Base-by-base conservation (phyloP, 2,113 vertebrate genomes). In the Dendropsophus ebraccatus region DNA sequence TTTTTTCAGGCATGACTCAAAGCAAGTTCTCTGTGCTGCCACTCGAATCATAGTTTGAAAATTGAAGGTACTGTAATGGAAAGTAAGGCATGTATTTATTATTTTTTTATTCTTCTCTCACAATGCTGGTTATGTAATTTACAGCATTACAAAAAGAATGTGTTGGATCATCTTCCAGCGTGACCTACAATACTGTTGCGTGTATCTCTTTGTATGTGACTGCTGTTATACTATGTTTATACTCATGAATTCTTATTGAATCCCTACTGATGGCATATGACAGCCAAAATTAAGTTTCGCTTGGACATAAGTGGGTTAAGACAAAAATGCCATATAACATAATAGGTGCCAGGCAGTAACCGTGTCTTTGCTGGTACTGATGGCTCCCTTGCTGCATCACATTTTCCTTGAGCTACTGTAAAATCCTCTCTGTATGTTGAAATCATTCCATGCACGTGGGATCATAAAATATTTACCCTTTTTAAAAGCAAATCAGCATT, bases 391-490 rank as follows among this genome's bases (percentile, higher is more conserved):
- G 35, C 32, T 80, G 19, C 32, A 80, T 60, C 11, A 56, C n/a
- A 45, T 56, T 60, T 41, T 79, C 37, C 41, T 58, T 37, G 13
- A 60, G 30, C 32, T 79, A n/a, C 52, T n/a, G 32, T 76, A 30
- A 58, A 37, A 60, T 23, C 54, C 41, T 60, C 35, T 62, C 32
- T 13, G 37, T n/a, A 80, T 28, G 54, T 32, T 30, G 47, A 80
- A 60, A 80, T 45, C 32, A 80, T 58, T 37, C 76, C 37, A 11
- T 9, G 49, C 75, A 77, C 75, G 75, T 77, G 75, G 9, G 75
- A 80, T 60, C 77, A 80, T 80, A 80, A 80, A 80, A 80, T 80
- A 80, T 80, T 80, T 80, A 80, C 21, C 60, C 54, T 80, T 80
- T 41, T 80, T 60, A 76, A 76, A 50, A 76, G 73, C 73, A 76